phyloP scores from a whole-genome alignment of 1,140 invertebrate species.

The Halyomorpha halys region DNA sequence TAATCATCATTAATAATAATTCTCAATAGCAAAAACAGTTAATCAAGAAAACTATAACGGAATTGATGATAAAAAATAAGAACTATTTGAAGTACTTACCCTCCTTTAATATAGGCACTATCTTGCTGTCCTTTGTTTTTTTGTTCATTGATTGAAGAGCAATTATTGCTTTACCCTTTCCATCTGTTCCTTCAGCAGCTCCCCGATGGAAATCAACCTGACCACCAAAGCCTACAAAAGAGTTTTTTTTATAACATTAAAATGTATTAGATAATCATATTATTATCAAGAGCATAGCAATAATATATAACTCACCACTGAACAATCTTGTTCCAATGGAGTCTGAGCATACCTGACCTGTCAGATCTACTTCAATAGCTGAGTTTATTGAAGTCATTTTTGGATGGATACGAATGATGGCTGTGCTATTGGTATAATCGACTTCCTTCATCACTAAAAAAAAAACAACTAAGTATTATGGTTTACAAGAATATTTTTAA shows the following conservation, averaged over 20 bases:
- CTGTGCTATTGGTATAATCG: constrained; percentile 74
- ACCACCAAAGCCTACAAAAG: constrained; percentile 38
- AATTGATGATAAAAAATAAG: too few relatives aligned
- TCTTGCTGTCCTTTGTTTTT: constrained; percentile 74
- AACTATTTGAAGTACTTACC: constrained; percentile 43
- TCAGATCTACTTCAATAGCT: constrained; percentile 92
- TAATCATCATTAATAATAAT: too few relatives aligned
- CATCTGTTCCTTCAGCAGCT: constrained; percentile 79
- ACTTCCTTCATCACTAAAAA: constrained; percentile 70
- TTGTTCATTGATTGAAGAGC: constrained; percentile 78
- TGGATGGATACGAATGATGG: constrained; percentile 71
- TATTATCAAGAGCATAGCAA: too few relatives aligned
- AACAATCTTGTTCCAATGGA: constrained; percentile 88
- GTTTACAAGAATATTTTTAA: too few relatives aligned
- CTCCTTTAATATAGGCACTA: constrained; percentile 68
- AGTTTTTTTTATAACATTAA: background rate
- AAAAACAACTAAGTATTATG: constrained; percentile 16
- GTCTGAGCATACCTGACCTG: constrained; percentile 84
- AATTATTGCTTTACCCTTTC: constrained; percentile 85
- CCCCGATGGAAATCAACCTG: constrained; percentile 87
- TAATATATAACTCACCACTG: constrained; percentile 51
- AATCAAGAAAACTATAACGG: too few relatives aligned
- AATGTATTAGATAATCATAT: background rate
- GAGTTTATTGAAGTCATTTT: constrained; percentile 94
- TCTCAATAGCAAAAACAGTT: too few relatives aligned